phyloP scores from a whole-genome alignment of 1,140 invertebrate genomes.

The Drosophila willistoni region DNA sequence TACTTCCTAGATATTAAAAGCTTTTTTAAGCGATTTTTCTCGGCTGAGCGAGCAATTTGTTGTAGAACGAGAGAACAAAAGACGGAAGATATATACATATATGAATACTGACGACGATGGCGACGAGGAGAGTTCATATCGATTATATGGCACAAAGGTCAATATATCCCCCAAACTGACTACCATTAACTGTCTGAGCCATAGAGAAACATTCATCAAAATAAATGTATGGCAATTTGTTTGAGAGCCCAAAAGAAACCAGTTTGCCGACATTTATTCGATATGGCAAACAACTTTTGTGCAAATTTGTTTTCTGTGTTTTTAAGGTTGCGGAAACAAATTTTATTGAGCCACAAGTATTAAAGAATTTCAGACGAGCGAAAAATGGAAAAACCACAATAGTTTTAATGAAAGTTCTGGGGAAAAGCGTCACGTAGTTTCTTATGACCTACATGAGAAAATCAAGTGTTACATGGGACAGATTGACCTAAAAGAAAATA shows the following conservation, averaged over 20 bases:
- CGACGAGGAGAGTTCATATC: slow-evolving; percentile 8
- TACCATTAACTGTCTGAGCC: background rate
- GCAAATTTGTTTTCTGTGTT: background rate
- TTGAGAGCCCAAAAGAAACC: background rate
- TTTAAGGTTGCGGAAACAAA: slow-evolving; percentile 11
- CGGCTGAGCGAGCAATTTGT: background rate
- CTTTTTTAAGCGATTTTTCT: slow-evolving; percentile 39
- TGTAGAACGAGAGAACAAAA: slow-evolving; percentile 24
- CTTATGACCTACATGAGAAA: no score
- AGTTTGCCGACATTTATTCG: slow-evolving; percentile 7
- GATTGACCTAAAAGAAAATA: no score
- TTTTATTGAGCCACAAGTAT: background rate
- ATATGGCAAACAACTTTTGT: background rate
- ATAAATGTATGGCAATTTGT: slow-evolving; percentile 7
- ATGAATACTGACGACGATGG: slow-evolving; percentile 16
- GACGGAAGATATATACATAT: slow-evolving; percentile 49
- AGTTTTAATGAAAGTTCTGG: no score
- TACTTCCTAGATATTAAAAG: slow-evolving; percentile 46
- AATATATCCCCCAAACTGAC: slow-evolving; percentile 1
- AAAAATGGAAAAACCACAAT: no score
- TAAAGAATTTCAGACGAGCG: background rate
- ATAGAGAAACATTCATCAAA: slow-evolving; percentile 7
- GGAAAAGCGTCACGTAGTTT: no score
- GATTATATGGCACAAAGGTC: slow-evolving; percentile 15
- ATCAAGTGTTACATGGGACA: no score